Evolutionary conservation across 1,140 invertebrate species (phyloP), one percentile per base, ranked within the genome.

Genomic region (Zaprionus tsacasi): DNA sequence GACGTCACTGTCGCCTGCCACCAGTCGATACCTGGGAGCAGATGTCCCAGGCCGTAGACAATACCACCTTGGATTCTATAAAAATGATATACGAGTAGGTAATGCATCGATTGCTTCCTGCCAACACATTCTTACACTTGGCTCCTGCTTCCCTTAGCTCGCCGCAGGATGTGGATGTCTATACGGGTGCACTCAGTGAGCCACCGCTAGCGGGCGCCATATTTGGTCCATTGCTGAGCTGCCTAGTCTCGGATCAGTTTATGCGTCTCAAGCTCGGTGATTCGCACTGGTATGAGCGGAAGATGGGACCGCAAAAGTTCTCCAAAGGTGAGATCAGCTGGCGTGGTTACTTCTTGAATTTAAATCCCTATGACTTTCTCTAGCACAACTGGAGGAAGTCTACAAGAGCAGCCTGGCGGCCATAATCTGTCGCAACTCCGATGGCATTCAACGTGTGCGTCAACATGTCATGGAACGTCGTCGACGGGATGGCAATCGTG

Each of bases 361-460:
- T 6, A 36, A 33, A 25, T 33, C 11, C 35, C 13, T 12, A 1
- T 43, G 13, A 1, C 4, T 10, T 55, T 6, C 60, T 57, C 21
- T 86, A 96, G 96, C 95, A 43, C 98, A 99, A 95, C 93, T 99
- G 5, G 91, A 93, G 8, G 96, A 99, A 89, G 96, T 99, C 25
- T 95, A 97, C 33, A 98, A 97, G 88, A 96, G 95, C 1, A 95
- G 95, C 1, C 92, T 99, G 13, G 96, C 98, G 0, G 94, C 95
- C 40, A 94, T 99, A 6, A 96, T 99, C 45, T 99, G 99, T 89
- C 96, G 97, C 69, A 99, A 98, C 93, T 90, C 96, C 1, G 96
- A 97, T 76, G 94, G 95, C 4, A 93, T 98, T 2, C 93, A 94
- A 17, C 92, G 94, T 15, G 94, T 97, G 5, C 98, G 98, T 82